Percentiles rank a stretch among this genome's conserved stretches.
phyloP scores from a whole-genome alignment of 2,797 vertebrate genomes.

The Dermochelys coriacea region DNA sequence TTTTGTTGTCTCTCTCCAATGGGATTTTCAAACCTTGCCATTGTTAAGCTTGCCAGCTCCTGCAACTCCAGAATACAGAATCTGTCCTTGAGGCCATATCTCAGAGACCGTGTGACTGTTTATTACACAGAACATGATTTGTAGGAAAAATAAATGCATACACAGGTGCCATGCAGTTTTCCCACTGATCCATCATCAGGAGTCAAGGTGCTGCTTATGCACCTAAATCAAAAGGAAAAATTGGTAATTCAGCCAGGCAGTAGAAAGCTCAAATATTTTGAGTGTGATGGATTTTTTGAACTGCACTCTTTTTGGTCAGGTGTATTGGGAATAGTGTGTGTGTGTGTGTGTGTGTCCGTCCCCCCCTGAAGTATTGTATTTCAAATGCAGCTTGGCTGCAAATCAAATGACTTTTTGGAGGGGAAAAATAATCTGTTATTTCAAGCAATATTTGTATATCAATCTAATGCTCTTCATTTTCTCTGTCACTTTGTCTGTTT shows the following conservation, averaged over 20 bases:
- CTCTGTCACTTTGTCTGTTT: background rate
- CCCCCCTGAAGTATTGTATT: background rate
- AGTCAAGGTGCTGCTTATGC: background rate
- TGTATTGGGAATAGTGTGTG: background rate
- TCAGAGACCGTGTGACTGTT: background rate
- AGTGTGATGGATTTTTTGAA: background rate
- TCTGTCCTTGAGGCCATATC: slow-evolving; percentile 19
- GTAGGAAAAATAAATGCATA: background rate
- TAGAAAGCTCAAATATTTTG: background rate
- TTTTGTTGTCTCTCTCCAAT: background rate
- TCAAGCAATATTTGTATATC: background rate
- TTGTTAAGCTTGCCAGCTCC: background rate
- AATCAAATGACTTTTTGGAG: background rate
- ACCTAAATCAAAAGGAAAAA: background rate
- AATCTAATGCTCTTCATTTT: background rate
- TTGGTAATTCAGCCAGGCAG: background rate
- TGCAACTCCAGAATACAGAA: background rate
- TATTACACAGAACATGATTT: background rate
- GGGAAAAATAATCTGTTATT: rapidly evolving
- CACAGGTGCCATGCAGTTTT: background rate
- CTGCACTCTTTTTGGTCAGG: background rate
- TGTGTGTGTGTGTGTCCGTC: too few species aligned
- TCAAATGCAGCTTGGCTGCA: background rate
- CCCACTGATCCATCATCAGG: background rate
- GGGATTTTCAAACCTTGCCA: background rate